Percentiles rank a stretch among this genome's conserved stretches.
Evolutionary conservation across 1,140 invertebrate genomes (phyloP).

Genomic region (Dufourea novaeangliae): DNA sequence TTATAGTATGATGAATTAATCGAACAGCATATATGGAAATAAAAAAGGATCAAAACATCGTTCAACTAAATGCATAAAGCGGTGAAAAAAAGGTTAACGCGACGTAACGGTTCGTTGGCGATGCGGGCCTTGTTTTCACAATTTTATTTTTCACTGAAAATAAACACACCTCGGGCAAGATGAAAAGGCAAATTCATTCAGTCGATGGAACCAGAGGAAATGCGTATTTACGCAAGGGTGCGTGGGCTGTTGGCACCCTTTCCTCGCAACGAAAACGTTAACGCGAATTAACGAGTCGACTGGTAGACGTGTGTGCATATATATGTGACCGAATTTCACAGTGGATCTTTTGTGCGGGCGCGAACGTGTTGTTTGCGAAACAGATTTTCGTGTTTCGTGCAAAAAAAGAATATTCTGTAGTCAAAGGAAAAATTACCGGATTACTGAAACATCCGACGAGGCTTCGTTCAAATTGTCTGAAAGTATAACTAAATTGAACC

Average conservation of each 20-base stretch:
- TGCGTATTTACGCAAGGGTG: conserved; percentile 21
- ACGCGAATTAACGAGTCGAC: conserved; percentile 21
- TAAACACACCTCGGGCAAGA: conserved; percentile 26
- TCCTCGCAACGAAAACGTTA: conserved; percentile 48
- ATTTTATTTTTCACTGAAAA: conserved; percentile 25
- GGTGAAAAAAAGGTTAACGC: conserved; percentile 18
- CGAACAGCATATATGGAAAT: too few relatives aligned
- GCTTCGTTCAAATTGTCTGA: too few relatives aligned
- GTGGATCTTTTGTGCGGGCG: background rate
- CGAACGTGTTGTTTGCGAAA: background rate
- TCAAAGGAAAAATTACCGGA: too few relatives aligned
- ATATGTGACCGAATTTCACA: conserved; percentile 39
- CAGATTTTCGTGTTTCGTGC: background rate
- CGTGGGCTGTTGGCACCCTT: conserved; percentile 2
- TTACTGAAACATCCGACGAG: too few relatives aligned
- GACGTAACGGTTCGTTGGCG: background rate
- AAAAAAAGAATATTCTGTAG: too few relatives aligned
- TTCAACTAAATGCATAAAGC: conserved; percentile 4
- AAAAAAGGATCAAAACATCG: background rate
- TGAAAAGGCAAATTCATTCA: conserved; percentile 43
- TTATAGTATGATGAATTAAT: too few relatives aligned
- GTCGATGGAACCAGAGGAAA: background rate
- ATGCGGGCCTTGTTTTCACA: background rate
- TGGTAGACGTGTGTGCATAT: conserved; percentile 14
- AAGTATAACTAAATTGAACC: too few relatives aligned